Evolutionary conservation across 2,888 invertebrate genomes (phyloP).

Genomic region (Chymomyza procnemis): DNA sequence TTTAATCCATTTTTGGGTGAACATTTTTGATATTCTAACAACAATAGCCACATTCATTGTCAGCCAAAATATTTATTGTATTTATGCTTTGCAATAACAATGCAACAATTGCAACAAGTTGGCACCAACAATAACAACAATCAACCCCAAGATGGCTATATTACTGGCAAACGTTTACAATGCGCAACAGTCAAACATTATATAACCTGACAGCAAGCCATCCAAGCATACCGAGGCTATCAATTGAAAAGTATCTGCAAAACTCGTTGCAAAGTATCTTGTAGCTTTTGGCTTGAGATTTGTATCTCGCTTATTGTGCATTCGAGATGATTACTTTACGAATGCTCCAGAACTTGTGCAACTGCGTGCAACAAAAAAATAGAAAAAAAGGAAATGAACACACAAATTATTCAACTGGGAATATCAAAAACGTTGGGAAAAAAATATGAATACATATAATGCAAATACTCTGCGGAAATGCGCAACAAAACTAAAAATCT

Average conservation of each 20-base stretch:
- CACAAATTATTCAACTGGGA: conserved; percentile 46
- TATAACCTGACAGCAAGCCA: background rate
- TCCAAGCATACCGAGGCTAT: conserved; percentile 39
- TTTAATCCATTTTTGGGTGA: background rate
- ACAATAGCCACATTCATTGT: background rate
- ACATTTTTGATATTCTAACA: background rate
- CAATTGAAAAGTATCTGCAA: conserved; percentile 38
- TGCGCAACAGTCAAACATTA: background rate
- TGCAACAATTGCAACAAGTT: background rate
- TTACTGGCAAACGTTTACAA: no score
- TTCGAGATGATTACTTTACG: conserved; percentile 55
- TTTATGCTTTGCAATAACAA: background rate
- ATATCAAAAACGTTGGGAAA: conserved; percentile 6
- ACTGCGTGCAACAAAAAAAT: conserved; percentile 3
- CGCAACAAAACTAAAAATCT: conserved; percentile 18
- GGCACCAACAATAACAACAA: background rate
- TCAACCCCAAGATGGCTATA: background rate
- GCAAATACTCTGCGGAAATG: conserved; percentile 35
- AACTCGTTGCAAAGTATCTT: conserved; percentile 2
- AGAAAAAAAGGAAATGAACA: conserved; percentile 8
- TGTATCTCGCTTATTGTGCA: conserved; percentile 51
- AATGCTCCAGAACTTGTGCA: conserved; percentile 6
- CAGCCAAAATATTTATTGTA: background rate
- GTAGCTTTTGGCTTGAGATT: background rate
- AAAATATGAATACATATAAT: background rate